A percentile compares a stretch with the other conserved stretches of the same genome.
phyloP scores from a whole-genome alignment of 2,113 vertebrate genomes.

The Nibea albiflora region DNA sequence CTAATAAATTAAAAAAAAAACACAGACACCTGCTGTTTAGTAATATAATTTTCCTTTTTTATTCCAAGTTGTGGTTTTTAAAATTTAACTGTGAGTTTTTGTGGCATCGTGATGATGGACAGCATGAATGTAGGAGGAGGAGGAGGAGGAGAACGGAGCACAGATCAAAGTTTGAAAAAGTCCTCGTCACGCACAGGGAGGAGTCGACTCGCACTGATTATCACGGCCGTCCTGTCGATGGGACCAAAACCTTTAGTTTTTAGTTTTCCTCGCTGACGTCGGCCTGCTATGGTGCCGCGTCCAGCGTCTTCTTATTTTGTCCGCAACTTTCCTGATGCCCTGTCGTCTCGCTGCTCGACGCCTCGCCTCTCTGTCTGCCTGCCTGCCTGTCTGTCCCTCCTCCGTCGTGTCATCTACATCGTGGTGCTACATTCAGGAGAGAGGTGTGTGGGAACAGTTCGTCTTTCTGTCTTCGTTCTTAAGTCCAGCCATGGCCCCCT shows the following conservation, averaged over 20 bases:
- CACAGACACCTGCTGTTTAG: conserved; percentile 57
- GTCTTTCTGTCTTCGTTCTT: conserved; percentile 51
- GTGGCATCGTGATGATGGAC: conserved; percentile 38
- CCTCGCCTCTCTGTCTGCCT: neutral
- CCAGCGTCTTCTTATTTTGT: conserved; percentile 47
- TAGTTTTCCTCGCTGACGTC: conserved; percentile 19
- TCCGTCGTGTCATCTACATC: neutral
- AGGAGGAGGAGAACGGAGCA: conserved; percentile 54
- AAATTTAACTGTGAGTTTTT: conserved; percentile 29
- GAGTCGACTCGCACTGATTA: conserved; percentile 27
- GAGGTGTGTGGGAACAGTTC: conserved; percentile 45
- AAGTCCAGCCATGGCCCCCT: conserved; percentile 45
- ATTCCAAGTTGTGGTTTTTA: conserved; percentile 73
- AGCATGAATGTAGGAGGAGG: conserved; percentile 21
- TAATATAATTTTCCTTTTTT: conserved; percentile 78
- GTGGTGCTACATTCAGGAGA: conserved; percentile 10
- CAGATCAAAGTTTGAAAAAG: conserved; percentile 26
- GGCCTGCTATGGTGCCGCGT: conserved; percentile 61
- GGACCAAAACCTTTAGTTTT: conserved; percentile 45
- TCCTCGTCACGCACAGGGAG: conserved; percentile 32
- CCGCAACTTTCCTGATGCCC: conserved; percentile 66
- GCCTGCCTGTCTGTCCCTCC: neutral
- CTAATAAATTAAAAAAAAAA: conserved; percentile 41
- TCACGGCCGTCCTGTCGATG: conserved; percentile 41
- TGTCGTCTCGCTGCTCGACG: conserved; percentile 37